These are phyloP conservation scores for Podarcis muralis DNA, from an alignment of 2,113 vertebrate species.

Conservation along the genomic window DNA sequence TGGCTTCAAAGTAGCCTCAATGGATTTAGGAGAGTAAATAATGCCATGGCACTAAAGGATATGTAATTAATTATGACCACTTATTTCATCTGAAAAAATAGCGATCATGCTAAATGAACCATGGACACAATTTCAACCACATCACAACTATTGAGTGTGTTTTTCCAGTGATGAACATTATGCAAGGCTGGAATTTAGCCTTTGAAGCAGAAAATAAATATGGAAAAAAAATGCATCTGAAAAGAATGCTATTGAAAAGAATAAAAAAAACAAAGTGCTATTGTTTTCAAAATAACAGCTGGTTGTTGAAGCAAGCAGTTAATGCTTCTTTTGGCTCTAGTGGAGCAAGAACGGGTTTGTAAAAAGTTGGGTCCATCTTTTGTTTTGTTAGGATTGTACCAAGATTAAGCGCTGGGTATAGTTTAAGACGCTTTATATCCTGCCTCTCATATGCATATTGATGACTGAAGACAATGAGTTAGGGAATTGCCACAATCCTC, in stretches of 20 bases:
- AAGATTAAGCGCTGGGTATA: background rate
- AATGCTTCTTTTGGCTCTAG: background rate
- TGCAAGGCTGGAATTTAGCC: conserved; percentile 27
- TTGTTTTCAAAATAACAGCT: conserved; percentile 5
- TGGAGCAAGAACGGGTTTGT: background rate
- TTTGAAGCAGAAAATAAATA: conserved; percentile 32
- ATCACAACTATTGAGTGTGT: background rate
- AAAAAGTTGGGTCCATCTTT: background rate
- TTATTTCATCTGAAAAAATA: conserved; percentile 24
- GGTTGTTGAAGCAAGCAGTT: background rate
- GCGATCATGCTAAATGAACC: conserved; percentile 19
- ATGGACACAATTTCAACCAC: background rate
- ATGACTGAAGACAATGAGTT: background rate
- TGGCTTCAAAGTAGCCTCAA: conserved; percentile 12
- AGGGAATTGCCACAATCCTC: background rate
- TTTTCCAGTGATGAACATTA: background rate
- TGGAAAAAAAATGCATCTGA: background rate
- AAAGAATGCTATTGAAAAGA: conserved; percentile 11
- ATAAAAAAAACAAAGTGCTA: background rate
- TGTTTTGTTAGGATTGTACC: background rate
- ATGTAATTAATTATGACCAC: conserved; percentile 24
- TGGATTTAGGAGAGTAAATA: conserved; percentile 29
- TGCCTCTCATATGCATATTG: background rate
- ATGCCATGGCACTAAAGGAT: conserved; percentile 19
- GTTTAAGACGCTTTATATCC: background rate